Conservation (phyloP, 2,113 vertebrate species). For the Mormyrus iriodes region DNA sequence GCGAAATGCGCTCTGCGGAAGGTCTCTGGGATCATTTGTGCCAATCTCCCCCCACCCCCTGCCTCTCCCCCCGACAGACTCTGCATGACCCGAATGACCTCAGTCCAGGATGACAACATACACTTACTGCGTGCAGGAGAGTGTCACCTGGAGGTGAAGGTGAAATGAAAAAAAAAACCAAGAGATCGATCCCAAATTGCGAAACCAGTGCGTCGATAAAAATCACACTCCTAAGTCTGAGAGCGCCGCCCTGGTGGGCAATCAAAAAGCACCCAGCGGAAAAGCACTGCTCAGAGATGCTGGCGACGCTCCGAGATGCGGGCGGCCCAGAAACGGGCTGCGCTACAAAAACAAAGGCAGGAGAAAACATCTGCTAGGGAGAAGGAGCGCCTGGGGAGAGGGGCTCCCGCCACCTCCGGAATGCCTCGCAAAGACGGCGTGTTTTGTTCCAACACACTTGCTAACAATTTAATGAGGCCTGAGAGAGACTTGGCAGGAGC, state of each 20-base stretch:
- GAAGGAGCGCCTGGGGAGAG: not conserved
- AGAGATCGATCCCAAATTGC: not conserved
- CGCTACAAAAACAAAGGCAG: not conserved
- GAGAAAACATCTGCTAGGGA: constrained; percentile 12
- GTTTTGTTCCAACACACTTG: constrained; percentile 5
- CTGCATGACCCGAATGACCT: not conserved
- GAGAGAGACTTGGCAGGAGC: constrained; percentile 12
- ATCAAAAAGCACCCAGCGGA: not conserved
- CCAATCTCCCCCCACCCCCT: not conserved
- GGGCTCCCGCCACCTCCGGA: not conserved
- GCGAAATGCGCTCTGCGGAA: not conserved
- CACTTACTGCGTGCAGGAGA: not conserved
- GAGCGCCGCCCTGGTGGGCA: not conserved
- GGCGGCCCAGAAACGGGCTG: not conserved
- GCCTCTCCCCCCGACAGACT: not conserved
- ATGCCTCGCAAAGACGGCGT: not conserved
- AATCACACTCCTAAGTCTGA: not conserved
- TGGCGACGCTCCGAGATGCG: not conserved
- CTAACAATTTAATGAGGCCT: constrained; percentile 19
- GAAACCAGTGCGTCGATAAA: not conserved
- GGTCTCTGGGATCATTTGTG: not conserved
- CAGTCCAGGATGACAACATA: not conserved
- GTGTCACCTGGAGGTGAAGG: not conserved
- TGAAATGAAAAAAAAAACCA: not conserved
- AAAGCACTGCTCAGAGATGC: not conserved